Base-by-base conservation (phyloP, 2,113 vertebrate genomes). In the Crotophaga sulcirostris region DNA sequence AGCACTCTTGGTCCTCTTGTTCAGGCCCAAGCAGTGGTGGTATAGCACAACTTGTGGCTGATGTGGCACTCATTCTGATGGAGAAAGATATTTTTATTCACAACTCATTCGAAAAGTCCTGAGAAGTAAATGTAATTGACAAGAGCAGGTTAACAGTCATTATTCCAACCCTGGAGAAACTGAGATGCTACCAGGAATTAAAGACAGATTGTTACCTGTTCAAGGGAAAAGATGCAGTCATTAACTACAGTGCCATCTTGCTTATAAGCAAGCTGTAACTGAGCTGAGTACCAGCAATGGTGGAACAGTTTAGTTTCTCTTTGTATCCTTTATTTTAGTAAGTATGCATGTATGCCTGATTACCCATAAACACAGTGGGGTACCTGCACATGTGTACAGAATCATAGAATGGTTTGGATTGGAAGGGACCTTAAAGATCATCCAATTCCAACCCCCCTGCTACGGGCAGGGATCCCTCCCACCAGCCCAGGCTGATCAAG, bases 1-100 rank as follows among this genome's bases (percentile, higher is more conserved):
- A 84, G 64, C 56, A 17, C 33, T 70, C 96, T 23, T 92, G 80
- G 14, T 97, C 96, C 68, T 96, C 93, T 89, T 91, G 45, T 38
- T 97, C 63, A 0, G 66, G 36, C n/a, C 3, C 79, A 73, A 29
- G 87, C 0, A 7, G 20, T 2, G 14, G 51, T 36, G 81, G 47
- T n/a, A 78, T 26, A 36, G 72, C 56, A 78, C 62, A 86, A 20
- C 66, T 84, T 0, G 7, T 90, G 45, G 38, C 11, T 78, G 93
- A 47, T 21, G 64, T 47, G 84, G 72, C 51, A 86, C 51, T 97
- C 97, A 96, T 97, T 95, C 92, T 92, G 52, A 49, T 84, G 69
- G 38, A 44, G 26, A 87, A 77, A 49, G 28, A 6, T 28, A 42
- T 52, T 90, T 86, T 92, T 77, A 44, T 82, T 91, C 60, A 42